Conservation (phyloP, 2,113 vertebrate genomes). For the Nesoenas mayeri region DNA sequence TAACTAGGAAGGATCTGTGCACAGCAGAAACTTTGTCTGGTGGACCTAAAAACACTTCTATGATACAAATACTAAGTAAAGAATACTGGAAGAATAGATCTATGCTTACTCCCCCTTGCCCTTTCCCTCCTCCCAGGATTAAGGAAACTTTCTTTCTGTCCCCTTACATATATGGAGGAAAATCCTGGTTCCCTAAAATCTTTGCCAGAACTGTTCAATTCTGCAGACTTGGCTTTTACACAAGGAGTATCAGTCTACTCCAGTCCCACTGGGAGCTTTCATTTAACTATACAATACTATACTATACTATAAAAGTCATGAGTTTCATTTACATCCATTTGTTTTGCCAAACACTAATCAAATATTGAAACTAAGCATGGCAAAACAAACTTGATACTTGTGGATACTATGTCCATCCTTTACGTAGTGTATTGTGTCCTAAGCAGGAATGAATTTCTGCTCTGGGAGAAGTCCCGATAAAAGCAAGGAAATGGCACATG, state of each 20-base stretch:
- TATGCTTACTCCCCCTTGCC: neutral
- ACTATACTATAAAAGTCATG: neutral
- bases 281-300: neutral
- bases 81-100: neutral
- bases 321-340: neutral
- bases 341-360: neutral
- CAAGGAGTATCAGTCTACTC: neutral
- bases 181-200: neutral
- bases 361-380: neutral
- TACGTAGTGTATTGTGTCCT: neutral
- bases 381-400: neutral
- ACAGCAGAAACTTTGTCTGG: neutral
- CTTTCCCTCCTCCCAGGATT: neutral
- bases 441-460: neutral
- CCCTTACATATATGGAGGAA: neutral
- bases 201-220: neutral
- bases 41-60: neutral
- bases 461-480: neutral
- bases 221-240: neutral
- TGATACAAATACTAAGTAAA: neutral
- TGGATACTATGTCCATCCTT: neutral
- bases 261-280: neutral
- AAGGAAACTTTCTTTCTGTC: neutral
- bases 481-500: neutral
- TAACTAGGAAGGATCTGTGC: neutral